A percentile compares a stretch with the other conserved stretches of the same genome.
Conservation (phyloP, 2,888 invertebrate genomes). For the Balanococcus diminutus region DNA sequence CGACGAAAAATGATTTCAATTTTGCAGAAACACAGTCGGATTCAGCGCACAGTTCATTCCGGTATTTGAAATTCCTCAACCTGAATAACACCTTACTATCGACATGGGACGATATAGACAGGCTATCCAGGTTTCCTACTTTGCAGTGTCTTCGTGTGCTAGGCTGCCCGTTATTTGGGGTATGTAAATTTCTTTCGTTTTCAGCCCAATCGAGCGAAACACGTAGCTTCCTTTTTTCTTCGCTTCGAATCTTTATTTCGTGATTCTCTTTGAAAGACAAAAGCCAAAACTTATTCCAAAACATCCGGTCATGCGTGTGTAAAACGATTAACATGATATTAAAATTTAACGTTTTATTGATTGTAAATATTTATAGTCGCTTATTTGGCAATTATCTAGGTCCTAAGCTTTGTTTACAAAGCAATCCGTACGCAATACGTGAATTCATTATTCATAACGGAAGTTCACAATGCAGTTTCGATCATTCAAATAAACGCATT, state of each 20-base stretch:
- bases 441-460: not conserved
- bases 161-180: conserved; percentile 71
- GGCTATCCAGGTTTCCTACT: conserved; percentile 80
- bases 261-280: not conserved
- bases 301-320: not conserved
- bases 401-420: not conserved
- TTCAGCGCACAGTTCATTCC: conserved; percentile 69
- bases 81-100: conserved; percentile 82
- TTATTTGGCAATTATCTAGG: not conserved
- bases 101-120: conserved; percentile 89
- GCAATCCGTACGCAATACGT: not conserved
- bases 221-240: not conserved
- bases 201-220: not conserved
- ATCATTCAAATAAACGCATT: not conserved
- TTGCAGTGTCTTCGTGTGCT: conserved; percentile 83
- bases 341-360: not conserved
- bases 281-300: too few species aligned
- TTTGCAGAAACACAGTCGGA: conserved; percentile 61
- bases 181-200: conserved; percentile 58
- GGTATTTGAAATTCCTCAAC: conserved; percentile 77
- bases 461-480: not conserved
- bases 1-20: not conserved
- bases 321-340: not conserved
- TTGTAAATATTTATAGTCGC: not conserved
- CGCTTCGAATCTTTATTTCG: not conserved